Base-by-base conservation (phyloP, 2,113 vertebrate species). In the Oriolus oriolus region DNA sequence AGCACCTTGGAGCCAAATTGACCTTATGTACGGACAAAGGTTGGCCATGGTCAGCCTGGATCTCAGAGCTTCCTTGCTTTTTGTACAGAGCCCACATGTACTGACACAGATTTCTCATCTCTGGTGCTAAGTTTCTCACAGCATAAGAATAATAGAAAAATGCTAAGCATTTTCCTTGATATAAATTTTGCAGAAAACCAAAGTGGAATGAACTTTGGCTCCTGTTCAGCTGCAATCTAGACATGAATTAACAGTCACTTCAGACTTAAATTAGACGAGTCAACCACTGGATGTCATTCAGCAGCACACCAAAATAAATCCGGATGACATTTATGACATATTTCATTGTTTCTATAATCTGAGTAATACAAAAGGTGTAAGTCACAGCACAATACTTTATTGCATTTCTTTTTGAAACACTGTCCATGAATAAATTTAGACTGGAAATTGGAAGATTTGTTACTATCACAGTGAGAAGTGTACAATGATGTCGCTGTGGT, bases 161-260 rank as follows among this genome's bases (percentile, higher is more conserved):
- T 71, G 30, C 35, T 57, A 78, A 92, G 49, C 44, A 21, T 84
- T 95, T 89, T 89, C 8, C 89, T 92, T 76, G 57, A 87, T 87
- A 84, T 84, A 89, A 92, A 89, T 95, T 91, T 91, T 95, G 45
- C 61, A 89, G 69, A 89, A 95, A 92, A 87, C 73, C 53, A 84
- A 76, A 87, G 39, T 27, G 61, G 80, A 78, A 84, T 91, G 93
- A 97, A 95, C 95, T 96, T 93, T 96, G 96, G 80, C 95, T 97
- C 44, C 80, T 92, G 86, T 92, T 97, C 93, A 96, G 91, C 91
- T 96, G 95, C 87, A 94, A 93, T 92, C 94, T 94, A 95, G 95
- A 69, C 80, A 45, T 61, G 87, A 96, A 95, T 94, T 96, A 96
- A 87, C 89, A 89, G 81, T 45, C 0, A 1, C 23, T 95, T 93